Evolutionary conservation across 2,113 vertebrate genomes (phyloP).

Genomic region (Tetraodon nigroviridis): DNA sequence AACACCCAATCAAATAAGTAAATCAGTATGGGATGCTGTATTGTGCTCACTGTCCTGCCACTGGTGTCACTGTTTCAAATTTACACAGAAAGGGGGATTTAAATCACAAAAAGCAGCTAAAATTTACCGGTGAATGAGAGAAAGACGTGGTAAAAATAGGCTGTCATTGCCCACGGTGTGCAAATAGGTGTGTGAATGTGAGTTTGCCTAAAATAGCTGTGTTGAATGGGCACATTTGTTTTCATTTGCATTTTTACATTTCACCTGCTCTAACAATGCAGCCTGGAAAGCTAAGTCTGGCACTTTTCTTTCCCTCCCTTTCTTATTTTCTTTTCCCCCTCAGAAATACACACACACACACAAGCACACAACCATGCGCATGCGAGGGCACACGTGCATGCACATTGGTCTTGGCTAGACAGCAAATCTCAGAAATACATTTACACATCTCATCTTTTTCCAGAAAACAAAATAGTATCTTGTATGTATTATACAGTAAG

Average conservation of each 20-base stretch:
- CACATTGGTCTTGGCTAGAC: background rate
- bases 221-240: slow-evolving; percentile 65
- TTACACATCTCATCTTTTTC: background rate
- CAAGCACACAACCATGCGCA: background rate
- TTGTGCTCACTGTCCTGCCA: slow-evolving; percentile 20
- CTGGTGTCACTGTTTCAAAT: slow-evolving; percentile 12
- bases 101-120: slow-evolving; percentile 33
- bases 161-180: slow-evolving; percentile 28
- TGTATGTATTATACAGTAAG: background rate
- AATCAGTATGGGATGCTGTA: background rate
- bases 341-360: background rate
- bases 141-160: slow-evolving; percentile 30
- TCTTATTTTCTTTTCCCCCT: slow-evolving; percentile 5
- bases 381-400: no score
- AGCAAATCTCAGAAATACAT: background rate
- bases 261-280: slow-evolving; percentile 37
- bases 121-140: slow-evolving; percentile 45
- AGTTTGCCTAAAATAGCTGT: slow-evolving; percentile 9
- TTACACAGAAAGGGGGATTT: slow-evolving; percentile 11
- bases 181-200: slow-evolving; percentile 4
- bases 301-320: background rate
- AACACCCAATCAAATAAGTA: no score
- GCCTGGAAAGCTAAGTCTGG: slow-evolving; percentile 13
- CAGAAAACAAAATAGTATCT: background rate
- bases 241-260: slow-evolving; percentile 66